phyloP scores from a whole-genome alignment of 2,113 vertebrate genomes.

The Rhagologus leucostigma region DNA sequence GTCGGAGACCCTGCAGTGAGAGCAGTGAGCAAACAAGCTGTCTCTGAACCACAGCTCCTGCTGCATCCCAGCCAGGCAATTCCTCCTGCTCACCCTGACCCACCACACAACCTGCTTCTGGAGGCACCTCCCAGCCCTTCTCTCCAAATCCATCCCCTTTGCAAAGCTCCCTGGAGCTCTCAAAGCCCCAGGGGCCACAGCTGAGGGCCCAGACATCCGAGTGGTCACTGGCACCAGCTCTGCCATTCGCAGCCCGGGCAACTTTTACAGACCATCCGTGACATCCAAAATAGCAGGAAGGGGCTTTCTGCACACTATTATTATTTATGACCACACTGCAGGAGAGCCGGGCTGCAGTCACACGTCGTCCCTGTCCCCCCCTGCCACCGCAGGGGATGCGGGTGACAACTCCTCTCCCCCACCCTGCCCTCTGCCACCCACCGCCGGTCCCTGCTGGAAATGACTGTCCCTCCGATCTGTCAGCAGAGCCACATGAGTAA shows the following conservation, averaged over 20 bases:
- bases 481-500: neutral
- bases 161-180: neutral
- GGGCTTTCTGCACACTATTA: neutral
- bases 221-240: neutral
- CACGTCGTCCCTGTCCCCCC: fast-evolving
- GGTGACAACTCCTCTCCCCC: neutral
- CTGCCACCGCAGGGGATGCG: fast-evolving
- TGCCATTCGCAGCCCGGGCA: neutral
- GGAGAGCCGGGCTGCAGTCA: neutral
- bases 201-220: fast-evolving
- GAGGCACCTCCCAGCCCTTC: neutral
- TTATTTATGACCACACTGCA: neutral
- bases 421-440: neutral
- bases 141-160: neutral
- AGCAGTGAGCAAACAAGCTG: neutral
- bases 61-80: neutral
- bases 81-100: neutral
- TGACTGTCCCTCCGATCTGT: neutral
- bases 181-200: neutral
- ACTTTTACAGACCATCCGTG: neutral
- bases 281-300: neutral
- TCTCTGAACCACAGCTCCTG: fast-evolving
- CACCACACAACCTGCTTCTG: neutral
- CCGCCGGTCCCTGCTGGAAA: neutral
- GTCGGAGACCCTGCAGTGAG: fast-evolving